phyloP scores from a whole-genome alignment of 2,888 invertebrate species.

The Escarpia spicata region DNA sequence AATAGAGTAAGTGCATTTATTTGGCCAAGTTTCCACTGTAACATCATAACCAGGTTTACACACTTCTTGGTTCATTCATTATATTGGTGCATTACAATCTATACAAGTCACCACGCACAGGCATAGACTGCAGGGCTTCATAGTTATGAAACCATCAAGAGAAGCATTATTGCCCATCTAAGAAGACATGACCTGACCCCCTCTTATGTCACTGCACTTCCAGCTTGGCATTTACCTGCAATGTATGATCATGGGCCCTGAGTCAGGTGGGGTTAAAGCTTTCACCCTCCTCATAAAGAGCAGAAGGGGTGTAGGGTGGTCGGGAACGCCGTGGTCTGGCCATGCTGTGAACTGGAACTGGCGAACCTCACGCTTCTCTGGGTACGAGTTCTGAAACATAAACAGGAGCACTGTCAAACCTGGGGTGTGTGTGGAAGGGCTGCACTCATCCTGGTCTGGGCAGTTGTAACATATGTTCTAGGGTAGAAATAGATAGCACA shows the following conservation, averaged over 20 bases:
- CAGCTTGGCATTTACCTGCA: constrained; percentile 70
- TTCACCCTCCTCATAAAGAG: constrained; percentile 94
- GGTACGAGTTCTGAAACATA: constrained; percentile 57
- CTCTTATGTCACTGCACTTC: background rate
- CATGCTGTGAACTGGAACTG: constrained; percentile 99
- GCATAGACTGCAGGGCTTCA: too few species aligned
- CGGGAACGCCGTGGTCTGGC: constrained; percentile 98
- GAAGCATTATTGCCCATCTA: too few species aligned
- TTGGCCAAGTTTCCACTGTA: background rate
- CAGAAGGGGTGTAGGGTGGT: constrained; percentile 97
- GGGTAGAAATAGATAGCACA: background rate
- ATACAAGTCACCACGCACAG: too few species aligned
- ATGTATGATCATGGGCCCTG: constrained; percentile 93
- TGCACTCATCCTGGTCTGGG: background rate
- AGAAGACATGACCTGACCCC: too few species aligned
- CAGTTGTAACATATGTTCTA: background rate
- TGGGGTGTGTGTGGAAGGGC: too few species aligned
- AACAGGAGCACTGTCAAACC: background rate
- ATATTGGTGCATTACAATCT: too few species aligned
- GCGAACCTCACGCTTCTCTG: constrained; percentile 85
- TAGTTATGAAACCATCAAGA: too few species aligned
- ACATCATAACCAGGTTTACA: too few species aligned
- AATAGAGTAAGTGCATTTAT: too few species aligned
- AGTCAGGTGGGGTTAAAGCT: constrained; percentile 78
- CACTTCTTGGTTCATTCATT: too few species aligned